A percentile compares a stretch with the other conserved stretches of the same genome.
phyloP scores from a whole-genome alignment of 2,797 vertebrate genomes.

The Protosalanx chinensis region DNA sequence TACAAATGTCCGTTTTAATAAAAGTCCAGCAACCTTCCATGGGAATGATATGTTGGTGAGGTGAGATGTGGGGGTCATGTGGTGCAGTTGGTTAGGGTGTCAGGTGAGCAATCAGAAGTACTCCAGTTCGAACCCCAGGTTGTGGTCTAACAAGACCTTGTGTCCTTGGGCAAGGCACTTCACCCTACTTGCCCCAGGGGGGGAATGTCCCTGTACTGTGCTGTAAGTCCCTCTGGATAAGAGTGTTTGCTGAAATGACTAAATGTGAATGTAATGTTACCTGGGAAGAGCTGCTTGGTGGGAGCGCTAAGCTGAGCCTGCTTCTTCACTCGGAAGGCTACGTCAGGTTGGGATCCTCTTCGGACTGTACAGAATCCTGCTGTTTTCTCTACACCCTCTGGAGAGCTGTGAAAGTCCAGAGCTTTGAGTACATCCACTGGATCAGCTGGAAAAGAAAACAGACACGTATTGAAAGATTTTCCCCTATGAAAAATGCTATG shows the following conservation, averaged over 20 bases:
- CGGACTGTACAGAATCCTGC: constrained; percentile 88
- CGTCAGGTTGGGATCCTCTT: constrained; percentile 87
- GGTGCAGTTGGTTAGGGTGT: too few relatives aligned
- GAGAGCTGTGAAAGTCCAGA: constrained; percentile 91
- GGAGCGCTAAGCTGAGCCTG: constrained; percentile 89
- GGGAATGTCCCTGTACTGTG: too few relatives aligned
- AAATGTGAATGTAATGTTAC: constrained; percentile 58
- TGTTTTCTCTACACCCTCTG: constrained; percentile 89
- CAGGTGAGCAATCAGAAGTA: too few relatives aligned
- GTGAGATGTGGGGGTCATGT: not conserved
- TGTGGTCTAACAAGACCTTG: too few relatives aligned
- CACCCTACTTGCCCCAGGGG: too few relatives aligned
- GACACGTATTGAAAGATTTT: not conserved
- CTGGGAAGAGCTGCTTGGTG: constrained; percentile 93
- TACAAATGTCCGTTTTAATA: constrained; percentile 26
- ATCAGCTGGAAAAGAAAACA: constrained; percentile 74
- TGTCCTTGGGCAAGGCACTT: too few relatives aligned
- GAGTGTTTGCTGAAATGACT: too few relatives aligned
- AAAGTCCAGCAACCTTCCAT: not conserved
- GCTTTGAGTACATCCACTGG: constrained; percentile 92
- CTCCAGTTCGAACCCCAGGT: too few relatives aligned
- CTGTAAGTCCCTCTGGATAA: too few relatives aligned
- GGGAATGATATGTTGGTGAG: not conserved
- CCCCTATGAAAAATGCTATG: not conserved
- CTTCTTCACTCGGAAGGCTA: constrained; percentile 89